phyloP scores from a whole-genome alignment of 2,888 invertebrate species.

The Strigamia maritima region DNA sequence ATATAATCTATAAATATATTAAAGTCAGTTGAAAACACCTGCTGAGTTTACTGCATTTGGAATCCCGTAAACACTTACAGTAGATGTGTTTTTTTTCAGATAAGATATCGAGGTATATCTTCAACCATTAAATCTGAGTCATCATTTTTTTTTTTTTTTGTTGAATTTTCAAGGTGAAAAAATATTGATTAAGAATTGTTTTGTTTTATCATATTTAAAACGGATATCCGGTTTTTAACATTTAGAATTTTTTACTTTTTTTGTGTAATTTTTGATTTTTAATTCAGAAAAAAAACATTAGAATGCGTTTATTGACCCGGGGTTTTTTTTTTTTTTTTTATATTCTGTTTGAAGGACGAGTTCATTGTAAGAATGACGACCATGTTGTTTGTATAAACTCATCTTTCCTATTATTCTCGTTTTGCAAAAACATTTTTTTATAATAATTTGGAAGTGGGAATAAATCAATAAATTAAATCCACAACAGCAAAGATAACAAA shows the following conservation, averaged over 20 bases:
- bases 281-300: background rate
- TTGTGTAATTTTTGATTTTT: background rate
- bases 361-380: background rate
- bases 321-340: background rate
- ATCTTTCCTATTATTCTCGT: background rate
- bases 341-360: background rate
- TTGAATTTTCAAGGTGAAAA: background rate
- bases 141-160: background rate
- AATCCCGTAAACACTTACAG: background rate
- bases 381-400: background rate
- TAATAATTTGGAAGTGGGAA: background rate
- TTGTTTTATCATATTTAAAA: background rate
- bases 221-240: background rate
- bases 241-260: background rate
- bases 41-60: background rate
- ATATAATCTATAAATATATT: background rate
- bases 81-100: background rate
- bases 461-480: background rate
- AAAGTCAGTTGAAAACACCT: background rate
- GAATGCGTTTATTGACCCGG: background rate
- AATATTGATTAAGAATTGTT: background rate
- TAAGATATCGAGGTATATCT: background rate
- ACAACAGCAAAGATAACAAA: slow-evolving; percentile 7
- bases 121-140: background rate
- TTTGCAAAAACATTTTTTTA: background rate